Percentiles rank a stretch among this genome's conserved stretches.
Evolutionary conservation across 2,888 invertebrate species (phyloP).

Genomic region (Mesoligia furuncula): DNA sequence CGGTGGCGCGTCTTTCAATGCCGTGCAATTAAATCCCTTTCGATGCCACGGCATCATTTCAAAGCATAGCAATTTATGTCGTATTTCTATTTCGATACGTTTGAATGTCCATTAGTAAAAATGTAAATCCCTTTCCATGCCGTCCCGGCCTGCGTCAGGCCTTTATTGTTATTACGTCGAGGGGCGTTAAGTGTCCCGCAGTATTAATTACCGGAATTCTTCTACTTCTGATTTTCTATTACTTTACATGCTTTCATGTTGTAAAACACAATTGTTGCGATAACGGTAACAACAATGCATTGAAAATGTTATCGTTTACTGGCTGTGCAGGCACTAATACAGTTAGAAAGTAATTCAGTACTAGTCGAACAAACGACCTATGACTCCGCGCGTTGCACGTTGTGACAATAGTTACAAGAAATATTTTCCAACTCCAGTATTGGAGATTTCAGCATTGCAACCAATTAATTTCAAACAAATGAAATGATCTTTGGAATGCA

Average conservation of each 20-base stretch:
- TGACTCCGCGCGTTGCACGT: slow-evolving; percentile 29
- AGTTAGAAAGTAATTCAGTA: slow-evolving; percentile 46
- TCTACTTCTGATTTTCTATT: not conserved
- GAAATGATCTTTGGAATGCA: slow-evolving; percentile 22
- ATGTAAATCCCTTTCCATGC: too few relatives aligned
- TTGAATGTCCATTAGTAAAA: too few relatives aligned
- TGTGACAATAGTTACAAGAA: slow-evolving; percentile 36
- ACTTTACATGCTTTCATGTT: slow-evolving; percentile 14
- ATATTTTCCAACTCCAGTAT: slow-evolving; percentile 26
- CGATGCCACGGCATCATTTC: too few relatives aligned
- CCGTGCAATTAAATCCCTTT: too few relatives aligned
- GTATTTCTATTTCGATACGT: too few relatives aligned
- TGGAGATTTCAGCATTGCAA: slow-evolving; percentile 13
- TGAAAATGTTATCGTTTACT: slow-evolving; percentile 17
- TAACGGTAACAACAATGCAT: slow-evolving; percentile 25
- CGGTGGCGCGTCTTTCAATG: too few relatives aligned
- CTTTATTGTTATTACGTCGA: too few relatives aligned
- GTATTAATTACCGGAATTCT: too few relatives aligned
- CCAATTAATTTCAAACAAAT: slow-evolving; percentile 28
- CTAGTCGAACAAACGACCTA: slow-evolving; percentile 38
- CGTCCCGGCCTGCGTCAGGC: too few relatives aligned
- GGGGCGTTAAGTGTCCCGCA: too few relatives aligned
- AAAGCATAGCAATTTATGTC: too few relatives aligned
- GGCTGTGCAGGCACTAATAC: slow-evolving; percentile 6
- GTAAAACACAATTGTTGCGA: slow-evolving; percentile 8